Percentiles rank a stretch among this genome's conserved stretches.
Conservation (phyloP, 1,140 invertebrate genomes). For the Coelopa frigida region DNA sequence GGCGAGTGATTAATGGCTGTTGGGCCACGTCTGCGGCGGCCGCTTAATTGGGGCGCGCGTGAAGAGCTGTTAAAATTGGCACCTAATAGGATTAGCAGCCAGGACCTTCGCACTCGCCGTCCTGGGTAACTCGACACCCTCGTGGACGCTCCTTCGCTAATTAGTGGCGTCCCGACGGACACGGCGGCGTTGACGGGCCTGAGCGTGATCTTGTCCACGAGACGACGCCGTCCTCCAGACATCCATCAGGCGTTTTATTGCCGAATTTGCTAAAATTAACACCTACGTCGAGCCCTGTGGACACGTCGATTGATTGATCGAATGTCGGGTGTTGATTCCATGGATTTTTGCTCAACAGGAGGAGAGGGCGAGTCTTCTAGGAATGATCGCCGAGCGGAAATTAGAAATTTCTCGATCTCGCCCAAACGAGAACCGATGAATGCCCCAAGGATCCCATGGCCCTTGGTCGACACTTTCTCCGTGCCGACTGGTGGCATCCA, state of each 20-base stretch:
- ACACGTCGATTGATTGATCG: conserved; percentile 4
- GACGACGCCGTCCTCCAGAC: conserved; percentile 8
- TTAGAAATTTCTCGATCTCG: not conserved
- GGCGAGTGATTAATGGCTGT: conserved; percentile 43
- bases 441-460: too few species aligned
- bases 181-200: too few species aligned
- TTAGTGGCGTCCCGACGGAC: too few species aligned
- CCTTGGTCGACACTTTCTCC: too few species aligned
- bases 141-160: not conserved
- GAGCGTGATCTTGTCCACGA: not conserved
- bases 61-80: conserved; percentile 31
- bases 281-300: conserved; percentile 7
- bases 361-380: too few species aligned
- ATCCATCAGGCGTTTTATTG: not conserved
- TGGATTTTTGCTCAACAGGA: too few species aligned
- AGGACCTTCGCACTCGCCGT: too few species aligned
- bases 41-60: conserved; percentile 34
- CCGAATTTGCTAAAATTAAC: conserved; percentile 11
- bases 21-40: conserved; percentile 37
- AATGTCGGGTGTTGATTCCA: conserved; percentile 4
- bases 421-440: too few species aligned
- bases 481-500: too few species aligned
- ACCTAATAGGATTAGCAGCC: conserved; percentile 40
- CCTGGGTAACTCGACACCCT: conserved; percentile 8
- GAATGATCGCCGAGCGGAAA: not conserved